Evolutionary conservation across 2,888 invertebrate genomes (phyloP).

Genomic region (Epsilonema sp.): DNA sequence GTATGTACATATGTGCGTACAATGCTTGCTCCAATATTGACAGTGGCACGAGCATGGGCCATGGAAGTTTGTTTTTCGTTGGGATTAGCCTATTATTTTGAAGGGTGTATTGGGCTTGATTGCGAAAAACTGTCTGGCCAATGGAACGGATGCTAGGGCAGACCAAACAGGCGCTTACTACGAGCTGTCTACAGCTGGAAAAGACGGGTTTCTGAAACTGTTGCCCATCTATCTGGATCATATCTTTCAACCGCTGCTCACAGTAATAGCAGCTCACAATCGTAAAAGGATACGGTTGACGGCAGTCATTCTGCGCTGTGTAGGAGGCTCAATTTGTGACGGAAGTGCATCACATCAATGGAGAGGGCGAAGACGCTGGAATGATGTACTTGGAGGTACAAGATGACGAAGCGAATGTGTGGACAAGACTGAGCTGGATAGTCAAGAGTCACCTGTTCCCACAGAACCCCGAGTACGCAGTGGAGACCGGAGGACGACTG

Average conservation of each 20-base stretch:
- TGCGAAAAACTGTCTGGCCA: slow-evolving; percentile 69
- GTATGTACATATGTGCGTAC: too few species aligned
- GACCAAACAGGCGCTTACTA: slow-evolving; percentile 66
- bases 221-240: slow-evolving; percentile 77
- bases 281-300: too few species aligned
- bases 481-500: too few species aligned
- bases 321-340: too few species aligned
- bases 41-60: too few species aligned
- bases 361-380: slow-evolving; percentile 68
- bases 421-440: slow-evolving; percentile 46
- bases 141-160: slow-evolving; percentile 79
- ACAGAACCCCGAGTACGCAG: slow-evolving; percentile 53
- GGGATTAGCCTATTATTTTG: too few species aligned
- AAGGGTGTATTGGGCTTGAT: slow-evolving; percentile 60
- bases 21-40: too few species aligned
- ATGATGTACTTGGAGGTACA: slow-evolving; percentile 94
- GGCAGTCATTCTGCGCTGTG: too few species aligned
- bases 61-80: too few species aligned
- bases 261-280: too few species aligned
- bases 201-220: slow-evolving; percentile 60
- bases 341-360: too few species aligned
- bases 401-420: slow-evolving; percentile 57
- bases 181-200: slow-evolving; percentile 75
- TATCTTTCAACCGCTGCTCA: slow-evolving; percentile 59
- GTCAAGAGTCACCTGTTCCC: slow-evolving; percentile 54